A percentile compares a stretch with the other conserved stretches of the same genome.
Conservation (phyloP, 2,888 invertebrate genomes). For the Leptogaster cylindrica region DNA sequence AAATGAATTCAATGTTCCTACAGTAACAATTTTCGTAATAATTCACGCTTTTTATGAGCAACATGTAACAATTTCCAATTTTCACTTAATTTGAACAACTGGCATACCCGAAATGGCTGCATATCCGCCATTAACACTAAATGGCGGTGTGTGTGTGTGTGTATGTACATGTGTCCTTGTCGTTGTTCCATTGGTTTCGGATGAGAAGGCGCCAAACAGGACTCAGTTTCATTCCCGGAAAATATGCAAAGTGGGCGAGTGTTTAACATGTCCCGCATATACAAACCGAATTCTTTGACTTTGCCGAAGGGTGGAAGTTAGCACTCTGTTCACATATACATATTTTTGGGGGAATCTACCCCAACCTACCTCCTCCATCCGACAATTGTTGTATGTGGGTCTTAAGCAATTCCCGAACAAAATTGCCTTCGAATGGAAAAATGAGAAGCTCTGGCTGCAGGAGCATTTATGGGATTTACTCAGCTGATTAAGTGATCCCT, state of each 20-base stretch:
- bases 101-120: slow-evolving; percentile 24
- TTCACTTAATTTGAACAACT: slow-evolving; percentile 36
- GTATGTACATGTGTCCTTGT: too few species aligned
- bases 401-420: slow-evolving; percentile 18
- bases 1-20: too few species aligned
- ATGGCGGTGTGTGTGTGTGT: neutral
- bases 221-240: slow-evolving; percentile 21
- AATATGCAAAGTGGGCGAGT: slow-evolving; percentile 35
- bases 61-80: slow-evolving; percentile 36
- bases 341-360: neutral
- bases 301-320: slow-evolving; percentile 37
- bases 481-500: slow-evolving; percentile 8
- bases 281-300: slow-evolving; percentile 35
- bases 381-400: neutral
- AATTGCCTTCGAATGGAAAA: slow-evolving; percentile 25
- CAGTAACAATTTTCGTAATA: too few species aligned
- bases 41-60: slow-evolving; percentile 7
- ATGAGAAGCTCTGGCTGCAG: slow-evolving; percentile 8
- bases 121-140: slow-evolving; percentile 13
- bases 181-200: neutral
- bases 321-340: slow-evolving; percentile 31
- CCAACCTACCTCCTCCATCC: neutral
- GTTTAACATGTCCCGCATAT: slow-evolving; percentile 33
- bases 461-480: neutral
- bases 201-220: neutral